Conservation (phyloP, 2,797 vertebrate genomes). For the Margarornis squamiger region DNA sequence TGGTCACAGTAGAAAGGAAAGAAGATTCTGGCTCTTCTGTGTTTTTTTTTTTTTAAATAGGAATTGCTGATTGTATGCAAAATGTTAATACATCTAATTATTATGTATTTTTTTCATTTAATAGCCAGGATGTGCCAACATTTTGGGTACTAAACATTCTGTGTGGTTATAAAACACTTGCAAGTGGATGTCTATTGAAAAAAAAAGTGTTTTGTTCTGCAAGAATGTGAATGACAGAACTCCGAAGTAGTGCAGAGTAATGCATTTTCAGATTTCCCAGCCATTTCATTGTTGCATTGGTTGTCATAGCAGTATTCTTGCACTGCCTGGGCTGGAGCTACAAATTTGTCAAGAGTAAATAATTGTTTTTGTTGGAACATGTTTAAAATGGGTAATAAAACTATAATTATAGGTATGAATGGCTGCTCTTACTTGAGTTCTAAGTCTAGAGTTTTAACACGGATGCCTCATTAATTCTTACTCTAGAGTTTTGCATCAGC, state of each 20-base stretch:
- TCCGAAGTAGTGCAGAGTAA: neutral
- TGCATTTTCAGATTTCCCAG: neutral
- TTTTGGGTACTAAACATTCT: neutral
- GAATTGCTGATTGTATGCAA: neutral
- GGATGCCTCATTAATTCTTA: neutral
- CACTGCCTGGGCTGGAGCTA: neutral
- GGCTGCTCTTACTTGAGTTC: neutral
- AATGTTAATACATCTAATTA: neutral
- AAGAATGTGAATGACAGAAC: neutral
- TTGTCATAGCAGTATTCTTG: neutral
- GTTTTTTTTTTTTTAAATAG: neutral
- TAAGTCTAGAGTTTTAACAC: neutral
- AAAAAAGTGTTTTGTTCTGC: neutral
- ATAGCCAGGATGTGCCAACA: neutral
- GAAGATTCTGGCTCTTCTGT: neutral
- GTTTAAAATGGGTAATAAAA: neutral
- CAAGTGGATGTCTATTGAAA: neutral
- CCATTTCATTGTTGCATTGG: neutral
- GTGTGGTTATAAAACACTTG: neutral
- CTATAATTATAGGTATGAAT: neutral
- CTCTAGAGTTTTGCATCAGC: neutral
- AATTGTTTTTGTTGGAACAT: neutral
- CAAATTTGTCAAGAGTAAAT: neutral
- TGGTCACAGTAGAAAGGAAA: neutral
- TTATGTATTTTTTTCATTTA: neutral